These are phyloP conservation scores for Brachypteracias leptosomus DNA, from an alignment of 2,113 vertebrate genomes.

Conservation along the genomic window DNA sequence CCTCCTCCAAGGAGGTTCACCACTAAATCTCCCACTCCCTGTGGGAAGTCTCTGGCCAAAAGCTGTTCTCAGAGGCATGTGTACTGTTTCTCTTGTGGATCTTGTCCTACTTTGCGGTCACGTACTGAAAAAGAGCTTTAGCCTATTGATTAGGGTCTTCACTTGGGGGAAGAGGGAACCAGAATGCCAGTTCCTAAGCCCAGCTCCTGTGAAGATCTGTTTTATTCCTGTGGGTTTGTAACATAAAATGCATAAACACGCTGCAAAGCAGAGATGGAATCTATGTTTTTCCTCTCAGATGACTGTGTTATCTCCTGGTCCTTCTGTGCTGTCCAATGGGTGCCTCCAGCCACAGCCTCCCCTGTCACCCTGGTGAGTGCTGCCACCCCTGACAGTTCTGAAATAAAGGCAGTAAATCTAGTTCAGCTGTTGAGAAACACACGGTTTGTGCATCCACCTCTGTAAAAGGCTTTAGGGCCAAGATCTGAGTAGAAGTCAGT, in stretches of 20 bases:
- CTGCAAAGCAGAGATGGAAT: not conserved
- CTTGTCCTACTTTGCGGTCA: not conserved
- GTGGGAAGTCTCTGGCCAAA: not conserved
- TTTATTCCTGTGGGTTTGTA: not conserved
- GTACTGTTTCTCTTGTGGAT: not conserved
- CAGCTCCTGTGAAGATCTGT: not conserved
- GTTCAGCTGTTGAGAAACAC: not conserved
- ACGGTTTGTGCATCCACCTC: not conserved
- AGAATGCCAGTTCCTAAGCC: not conserved
- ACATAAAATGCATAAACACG: not conserved
- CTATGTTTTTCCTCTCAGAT: not conserved
- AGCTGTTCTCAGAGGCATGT: accelerated
- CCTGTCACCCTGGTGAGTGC: not conserved
- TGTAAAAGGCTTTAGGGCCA: not conserved
- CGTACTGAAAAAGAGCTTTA: not conserved
- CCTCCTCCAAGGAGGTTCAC: not conserved
- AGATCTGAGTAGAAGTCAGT: not conserved
- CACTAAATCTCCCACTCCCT: not conserved
- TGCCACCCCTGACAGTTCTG: not conserved
- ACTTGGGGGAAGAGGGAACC: not conserved
- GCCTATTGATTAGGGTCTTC: not conserved
- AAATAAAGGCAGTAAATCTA: not conserved
- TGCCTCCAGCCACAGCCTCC: not conserved
- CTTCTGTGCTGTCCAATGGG: not conserved
- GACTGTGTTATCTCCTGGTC: not conserved